Conservation (phyloP, 2,113 vertebrate species). For the human (Homo sapiens) region GRCh38 chr15:94915001-94915500, state of each 20-base stretch:
- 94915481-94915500: not conserved
- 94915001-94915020: not conserved
- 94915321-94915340: not conserved
- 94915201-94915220: too few species aligned
- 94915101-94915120: not conserved
- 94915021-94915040: not conserved
- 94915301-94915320: not conserved
- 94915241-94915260: not conserved
- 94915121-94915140: not conserved
- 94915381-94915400: not conserved
- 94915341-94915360: not conserved
- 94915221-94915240: not conserved
- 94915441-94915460: not conserved
- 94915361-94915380: not conserved
- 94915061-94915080: not conserved
- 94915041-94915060: not conserved
- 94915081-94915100: not conserved
- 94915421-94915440: not conserved
- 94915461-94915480: not conserved
- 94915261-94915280: not conserved
- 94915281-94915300: not conserved
- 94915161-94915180: not conserved
- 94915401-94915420: not conserved
- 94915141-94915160: not conserved
- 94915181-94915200: not conserved